Evolutionary conservation across 2,797 vertebrate genomes (phyloP).

Genomic region (Enteromius viviparus): DNA sequence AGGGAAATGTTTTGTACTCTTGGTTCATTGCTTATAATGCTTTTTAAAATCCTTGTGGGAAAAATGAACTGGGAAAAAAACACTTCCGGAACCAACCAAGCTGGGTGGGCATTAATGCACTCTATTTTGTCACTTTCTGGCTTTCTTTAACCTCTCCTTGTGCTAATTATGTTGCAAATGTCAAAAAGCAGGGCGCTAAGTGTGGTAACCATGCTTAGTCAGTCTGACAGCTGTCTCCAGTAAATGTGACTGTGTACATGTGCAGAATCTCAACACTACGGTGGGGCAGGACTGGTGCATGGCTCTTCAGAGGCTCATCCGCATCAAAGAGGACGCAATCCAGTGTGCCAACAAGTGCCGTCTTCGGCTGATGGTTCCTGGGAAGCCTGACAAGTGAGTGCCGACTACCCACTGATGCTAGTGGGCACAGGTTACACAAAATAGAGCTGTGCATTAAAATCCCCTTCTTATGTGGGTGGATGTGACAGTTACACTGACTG

Average conservation of each 20-base stretch:
- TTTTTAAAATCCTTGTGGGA: not conserved
- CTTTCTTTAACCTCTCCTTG: slow-evolving; percentile 4
- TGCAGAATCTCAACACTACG: slow-evolving; percentile 88
- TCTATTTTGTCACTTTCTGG: not conserved
- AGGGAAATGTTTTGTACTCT: not conserved
- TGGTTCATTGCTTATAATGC: not conserved
- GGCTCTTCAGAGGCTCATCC: slow-evolving; percentile 89
- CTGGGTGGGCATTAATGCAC: not conserved
- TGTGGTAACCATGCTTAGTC: slow-evolving; percentile 32
- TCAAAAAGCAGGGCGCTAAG: slow-evolving; percentile 23
- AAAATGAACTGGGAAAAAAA: not conserved
- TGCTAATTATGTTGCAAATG: slow-evolving; percentile 6
- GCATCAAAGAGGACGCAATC: slow-evolving; percentile 91
- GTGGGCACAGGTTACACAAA: slow-evolving; percentile 35
- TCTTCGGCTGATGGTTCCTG: slow-evolving; percentile 85
- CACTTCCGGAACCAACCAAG: not conserved
- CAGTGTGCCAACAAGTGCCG: slow-evolving; percentile 91
- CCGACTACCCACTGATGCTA: slow-evolving; percentile 11
- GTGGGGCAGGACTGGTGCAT: slow-evolving; percentile 92
- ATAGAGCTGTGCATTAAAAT: slow-evolving; percentile 33
- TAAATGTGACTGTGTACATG: slow-evolving; percentile 42
- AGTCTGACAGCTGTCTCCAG: slow-evolving; percentile 48
- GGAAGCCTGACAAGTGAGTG: slow-evolving; percentile 89
- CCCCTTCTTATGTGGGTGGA: slow-evolving; percentile 30
- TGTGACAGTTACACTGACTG: slow-evolving; percentile 22